A percentile compares a stretch with the other conserved stretches of the same genome.
These are phyloP conservation scores for Halcyon leucocephala DNA, from an alignment of 2,797 vertebrate species.

Conservation along the genomic window DNA sequence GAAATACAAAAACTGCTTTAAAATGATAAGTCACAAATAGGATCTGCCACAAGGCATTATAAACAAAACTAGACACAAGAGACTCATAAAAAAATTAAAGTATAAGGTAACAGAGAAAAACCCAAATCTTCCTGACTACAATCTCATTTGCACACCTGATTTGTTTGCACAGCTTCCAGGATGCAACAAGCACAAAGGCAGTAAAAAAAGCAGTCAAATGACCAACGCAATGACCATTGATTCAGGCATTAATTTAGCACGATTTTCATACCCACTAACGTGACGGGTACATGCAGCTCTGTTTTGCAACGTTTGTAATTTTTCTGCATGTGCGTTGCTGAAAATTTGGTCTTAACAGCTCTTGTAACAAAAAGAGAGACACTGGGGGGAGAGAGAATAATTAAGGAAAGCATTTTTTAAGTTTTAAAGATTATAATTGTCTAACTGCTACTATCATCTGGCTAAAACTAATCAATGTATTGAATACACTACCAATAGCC, in stretches of 20 bases:
- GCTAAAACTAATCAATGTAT: slow-evolving; percentile 3
- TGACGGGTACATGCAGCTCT: background rate
- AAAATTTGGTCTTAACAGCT: background rate
- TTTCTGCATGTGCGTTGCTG: background rate
- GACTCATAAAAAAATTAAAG: slow-evolving; percentile 71
- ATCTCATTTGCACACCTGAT: slow-evolving; percentile 65
- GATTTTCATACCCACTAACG: background rate
- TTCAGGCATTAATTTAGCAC: background rate
- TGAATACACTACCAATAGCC: background rate
- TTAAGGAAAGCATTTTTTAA: background rate
- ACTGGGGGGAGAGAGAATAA: background rate
- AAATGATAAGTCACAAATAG: slow-evolving; percentile 74
- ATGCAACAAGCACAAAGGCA: background rate
- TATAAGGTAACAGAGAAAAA: slow-evolving; percentile 43
- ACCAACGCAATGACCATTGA: background rate
- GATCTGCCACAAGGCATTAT: slow-evolving; percentile 73
- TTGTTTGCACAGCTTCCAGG: slow-evolving; percentile 15
- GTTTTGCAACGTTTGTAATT: background rate
- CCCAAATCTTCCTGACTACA: slow-evolving; percentile 40
- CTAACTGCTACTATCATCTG: background rate
- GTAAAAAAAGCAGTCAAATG: background rate
- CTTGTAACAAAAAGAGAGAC: background rate
- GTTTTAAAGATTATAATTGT: background rate
- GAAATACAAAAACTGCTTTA: slow-evolving; percentile 74
- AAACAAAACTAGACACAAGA: slow-evolving; percentile 70